These are phyloP conservation scores for Peromyscus aztecus DNA, from an alignment of 2,797 vertebrate genomes.

Conservation along the genomic window DNA sequence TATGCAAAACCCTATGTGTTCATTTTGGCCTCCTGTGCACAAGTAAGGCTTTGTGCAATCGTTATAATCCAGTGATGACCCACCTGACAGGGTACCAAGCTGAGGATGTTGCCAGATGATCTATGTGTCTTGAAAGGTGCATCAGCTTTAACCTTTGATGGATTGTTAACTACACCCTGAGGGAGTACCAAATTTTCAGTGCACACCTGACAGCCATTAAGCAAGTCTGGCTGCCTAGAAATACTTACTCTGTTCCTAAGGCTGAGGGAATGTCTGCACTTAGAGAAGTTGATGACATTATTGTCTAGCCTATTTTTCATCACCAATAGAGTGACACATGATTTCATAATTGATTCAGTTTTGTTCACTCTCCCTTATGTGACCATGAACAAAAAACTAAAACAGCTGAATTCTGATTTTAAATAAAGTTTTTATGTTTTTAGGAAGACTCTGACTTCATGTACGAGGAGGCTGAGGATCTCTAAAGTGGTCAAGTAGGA, in stretches of 20 bases:
- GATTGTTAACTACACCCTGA: slow-evolving; percentile 52
- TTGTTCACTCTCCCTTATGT: slow-evolving; percentile 68
- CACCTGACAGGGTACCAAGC: not conserved
- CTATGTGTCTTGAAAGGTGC: slow-evolving; percentile 37
- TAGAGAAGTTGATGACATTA: slow-evolving; percentile 75
- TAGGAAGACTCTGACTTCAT: slow-evolving; percentile 49
- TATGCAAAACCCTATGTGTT: not conserved
- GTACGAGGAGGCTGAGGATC: not conserved
- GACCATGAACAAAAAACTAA: slow-evolving; percentile 56
- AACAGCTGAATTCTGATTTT: slow-evolving; percentile 68
- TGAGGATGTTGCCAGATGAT: slow-evolving; percentile 58
- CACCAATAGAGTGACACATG: slow-evolving; percentile 70
- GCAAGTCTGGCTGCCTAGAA: slow-evolving; percentile 61
- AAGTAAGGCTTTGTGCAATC: slow-evolving; percentile 20
- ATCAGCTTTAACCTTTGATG: slow-evolving; percentile 62
- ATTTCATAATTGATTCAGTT: slow-evolving; percentile 78
- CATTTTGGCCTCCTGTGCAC: not conserved
- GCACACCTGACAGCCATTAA: slow-evolving; percentile 80
- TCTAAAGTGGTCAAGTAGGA: slow-evolving; percentile 29
- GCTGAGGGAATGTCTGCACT: slow-evolving; percentile 76
- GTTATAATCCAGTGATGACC: not conserved
- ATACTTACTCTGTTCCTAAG: slow-evolving; percentile 56
- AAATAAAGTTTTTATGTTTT: slow-evolving; percentile 43
- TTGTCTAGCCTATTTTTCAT: slow-evolving; percentile 81
- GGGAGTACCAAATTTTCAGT: slow-evolving; percentile 76